Conservation (phyloP, 2,113 vertebrate genomes). For the Hypomesus transpacificus region DNA sequence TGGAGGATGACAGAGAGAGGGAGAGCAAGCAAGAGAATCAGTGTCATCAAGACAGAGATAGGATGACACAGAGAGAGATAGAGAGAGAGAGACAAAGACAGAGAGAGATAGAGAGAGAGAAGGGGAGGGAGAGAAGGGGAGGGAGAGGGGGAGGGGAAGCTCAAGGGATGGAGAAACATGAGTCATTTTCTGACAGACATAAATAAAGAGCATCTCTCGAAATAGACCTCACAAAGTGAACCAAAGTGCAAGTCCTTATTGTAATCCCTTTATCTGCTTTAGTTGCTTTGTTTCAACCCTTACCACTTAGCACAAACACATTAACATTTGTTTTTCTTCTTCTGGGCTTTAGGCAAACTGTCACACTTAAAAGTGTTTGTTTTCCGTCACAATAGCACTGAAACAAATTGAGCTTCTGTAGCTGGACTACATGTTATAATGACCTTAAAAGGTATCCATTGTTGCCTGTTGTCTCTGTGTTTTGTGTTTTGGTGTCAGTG, state of each 20-base stretch:
- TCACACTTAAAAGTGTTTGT: slow-evolving; percentile 45
- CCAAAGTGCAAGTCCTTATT: too few relatives aligned
- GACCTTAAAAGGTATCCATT: neutral
- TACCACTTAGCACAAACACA: neutral
- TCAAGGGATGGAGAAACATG: too few relatives aligned
- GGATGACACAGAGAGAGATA: neutral
- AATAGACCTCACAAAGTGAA: too few relatives aligned
- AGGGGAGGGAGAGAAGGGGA: too few relatives aligned
- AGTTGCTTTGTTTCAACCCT: neutral
- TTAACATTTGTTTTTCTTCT: neutral
- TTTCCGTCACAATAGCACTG: slow-evolving; percentile 16
- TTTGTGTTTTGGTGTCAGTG: neutral
- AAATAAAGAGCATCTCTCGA: too few relatives aligned
- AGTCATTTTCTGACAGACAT: too few relatives aligned
- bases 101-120: too few relatives aligned
- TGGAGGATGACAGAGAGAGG: neutral
- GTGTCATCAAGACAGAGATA: neutral
- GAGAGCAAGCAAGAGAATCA: neutral
- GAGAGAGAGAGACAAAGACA: neutral
- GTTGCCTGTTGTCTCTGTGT: neutral
- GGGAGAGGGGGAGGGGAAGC: too few relatives aligned
- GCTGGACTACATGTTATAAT: too few relatives aligned
- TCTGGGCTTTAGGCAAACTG: too few relatives aligned
- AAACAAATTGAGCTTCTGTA: too few relatives aligned
- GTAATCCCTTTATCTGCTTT: neutral